Evolutionary conservation across 2,888 invertebrate genomes (phyloP).

Genomic region (Netelia virgata): DNA sequence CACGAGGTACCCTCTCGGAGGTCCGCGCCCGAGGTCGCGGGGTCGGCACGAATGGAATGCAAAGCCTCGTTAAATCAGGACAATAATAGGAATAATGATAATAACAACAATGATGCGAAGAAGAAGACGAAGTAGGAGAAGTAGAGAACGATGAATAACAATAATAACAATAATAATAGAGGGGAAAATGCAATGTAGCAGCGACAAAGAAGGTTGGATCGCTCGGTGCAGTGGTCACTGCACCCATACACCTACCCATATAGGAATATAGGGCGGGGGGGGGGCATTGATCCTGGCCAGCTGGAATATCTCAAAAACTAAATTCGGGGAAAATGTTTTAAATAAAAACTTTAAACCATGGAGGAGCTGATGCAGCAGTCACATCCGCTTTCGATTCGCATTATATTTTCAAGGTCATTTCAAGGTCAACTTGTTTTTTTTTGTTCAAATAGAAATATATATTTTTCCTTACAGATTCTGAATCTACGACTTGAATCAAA

Average conservation of each 20-base stretch:
- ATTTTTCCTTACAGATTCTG: too few relatives aligned
- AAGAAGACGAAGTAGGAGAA: slow-evolving; percentile 18
- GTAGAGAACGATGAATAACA: slow-evolving; percentile 50
- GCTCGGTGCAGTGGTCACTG: slow-evolving; percentile 60
- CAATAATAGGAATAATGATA: slow-evolving; percentile 76
- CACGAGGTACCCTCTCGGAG: slow-evolving; percentile 65
- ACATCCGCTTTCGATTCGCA: too few relatives aligned
- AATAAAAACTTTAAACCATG: too few relatives aligned
- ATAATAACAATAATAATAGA: slow-evolving; percentile 61
- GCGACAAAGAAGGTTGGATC: slow-evolving; percentile 45
- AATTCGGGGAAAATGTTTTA: too few relatives aligned
- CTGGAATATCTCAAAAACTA: too few relatives aligned
- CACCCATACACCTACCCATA: slow-evolving; percentile 37
- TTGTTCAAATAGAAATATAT: too few relatives aligned
- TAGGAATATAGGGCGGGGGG: too few relatives aligned
- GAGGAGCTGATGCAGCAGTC: too few relatives aligned
- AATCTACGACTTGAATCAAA: too few relatives aligned
- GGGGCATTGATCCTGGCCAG: too few relatives aligned
- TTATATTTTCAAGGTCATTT: too few relatives aligned
- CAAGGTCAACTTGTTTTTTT: too few relatives aligned
- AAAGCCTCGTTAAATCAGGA: slow-evolving; percentile 80
- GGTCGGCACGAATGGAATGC: slow-evolving; percentile 71
- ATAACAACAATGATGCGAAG: slow-evolving; percentile 63
- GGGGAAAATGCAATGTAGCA: slow-evolving; percentile 48
- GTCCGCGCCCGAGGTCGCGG: slow-evolving; percentile 68